phyloP scores from a whole-genome alignment of 2,888 invertebrate species.

The Sphaerophoria rueppellii region DNA sequence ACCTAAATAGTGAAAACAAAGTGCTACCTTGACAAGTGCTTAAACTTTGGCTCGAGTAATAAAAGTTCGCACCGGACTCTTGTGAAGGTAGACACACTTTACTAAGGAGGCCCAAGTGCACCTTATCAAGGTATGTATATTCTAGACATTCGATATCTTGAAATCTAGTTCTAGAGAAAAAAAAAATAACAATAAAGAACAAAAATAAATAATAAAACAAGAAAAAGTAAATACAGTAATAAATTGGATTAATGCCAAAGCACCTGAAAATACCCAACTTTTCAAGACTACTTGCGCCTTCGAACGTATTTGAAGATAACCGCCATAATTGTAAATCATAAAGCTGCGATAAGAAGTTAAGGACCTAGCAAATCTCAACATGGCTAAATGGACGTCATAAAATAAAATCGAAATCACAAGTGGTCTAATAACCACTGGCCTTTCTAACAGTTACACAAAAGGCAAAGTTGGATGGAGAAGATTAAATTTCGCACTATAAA shows the following conservation, averaged over 20 bases:
- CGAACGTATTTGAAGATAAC: not conserved
- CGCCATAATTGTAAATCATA: constrained; percentile 37
- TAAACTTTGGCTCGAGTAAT: too few species aligned
- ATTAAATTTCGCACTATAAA: constrained; percentile 31
- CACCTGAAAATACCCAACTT: not conserved
- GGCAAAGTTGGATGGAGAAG: too few species aligned
- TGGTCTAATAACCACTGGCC: not conserved
- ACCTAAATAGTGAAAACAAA: too few species aligned
- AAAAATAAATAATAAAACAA: not conserved
- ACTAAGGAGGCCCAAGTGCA: too few species aligned
- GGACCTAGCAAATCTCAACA: constrained; percentile 56
- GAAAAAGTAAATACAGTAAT: constrained; percentile 3
- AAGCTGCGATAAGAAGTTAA: constrained; percentile 54
- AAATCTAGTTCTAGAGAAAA: not conserved
- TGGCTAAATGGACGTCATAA: constrained; percentile 41
- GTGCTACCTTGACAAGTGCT: too few species aligned
- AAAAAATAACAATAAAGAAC: not conserved
- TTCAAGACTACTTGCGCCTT: not conserved
- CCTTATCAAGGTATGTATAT: not conserved
- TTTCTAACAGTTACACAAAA: constrained; percentile 39
- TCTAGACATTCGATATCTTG: not conserved
- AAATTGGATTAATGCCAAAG: constrained; percentile 54
- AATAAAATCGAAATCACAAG: constrained; percentile 36
- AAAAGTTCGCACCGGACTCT: too few species aligned
- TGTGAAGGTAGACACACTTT: not conserved